These are phyloP conservation scores for Elysia crispata DNA, from an alignment of 2,888 invertebrate genomes.

Conservation along the genomic window DNA sequence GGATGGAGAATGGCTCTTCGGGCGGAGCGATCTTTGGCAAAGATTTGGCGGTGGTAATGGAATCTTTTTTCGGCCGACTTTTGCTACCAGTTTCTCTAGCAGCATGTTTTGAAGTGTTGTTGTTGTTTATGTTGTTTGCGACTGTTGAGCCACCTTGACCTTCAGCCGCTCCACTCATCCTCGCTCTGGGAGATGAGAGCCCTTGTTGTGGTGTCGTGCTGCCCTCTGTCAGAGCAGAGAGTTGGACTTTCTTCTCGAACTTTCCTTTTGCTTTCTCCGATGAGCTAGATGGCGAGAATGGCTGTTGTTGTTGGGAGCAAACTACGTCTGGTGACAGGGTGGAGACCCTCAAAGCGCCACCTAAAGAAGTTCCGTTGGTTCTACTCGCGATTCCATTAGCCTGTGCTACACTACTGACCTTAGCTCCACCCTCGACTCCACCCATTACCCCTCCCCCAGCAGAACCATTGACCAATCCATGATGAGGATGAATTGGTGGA, in stretches of 20 bases:
- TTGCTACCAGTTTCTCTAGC: neutral
- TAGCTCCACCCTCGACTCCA: too few species aligned
- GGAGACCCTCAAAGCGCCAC: too few species aligned
- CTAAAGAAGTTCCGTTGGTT: too few species aligned
- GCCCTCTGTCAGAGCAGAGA: conserved; percentile 21
- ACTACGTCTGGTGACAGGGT: too few species aligned
- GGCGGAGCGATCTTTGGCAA: conserved; percentile 34
- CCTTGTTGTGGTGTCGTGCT: neutral
- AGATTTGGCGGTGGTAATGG: conserved; percentile 23
- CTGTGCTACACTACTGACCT: too few species aligned
- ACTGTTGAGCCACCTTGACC: neutral
- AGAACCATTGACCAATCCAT: too few species aligned
- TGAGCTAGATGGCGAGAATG: conserved; percentile 13
- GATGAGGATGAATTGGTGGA: too few species aligned
- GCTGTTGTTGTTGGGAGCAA: too few species aligned
- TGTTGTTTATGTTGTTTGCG: too few species aligned
- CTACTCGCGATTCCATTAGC: too few species aligned
- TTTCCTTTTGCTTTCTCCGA: conserved; percentile 20
- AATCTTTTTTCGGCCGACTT: neutral
- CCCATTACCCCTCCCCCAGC: too few species aligned
- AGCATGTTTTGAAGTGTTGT: too few species aligned
- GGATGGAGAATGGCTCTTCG: conserved; percentile 68
- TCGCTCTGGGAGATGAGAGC: neutral
- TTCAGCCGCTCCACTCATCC: neutral
- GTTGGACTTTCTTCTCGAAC: conserved; percentile 29